These are phyloP conservation scores for Drosophila obscura DNA, from an alignment of 1,140 invertebrate genomes.

Conservation along the genomic window DNA sequence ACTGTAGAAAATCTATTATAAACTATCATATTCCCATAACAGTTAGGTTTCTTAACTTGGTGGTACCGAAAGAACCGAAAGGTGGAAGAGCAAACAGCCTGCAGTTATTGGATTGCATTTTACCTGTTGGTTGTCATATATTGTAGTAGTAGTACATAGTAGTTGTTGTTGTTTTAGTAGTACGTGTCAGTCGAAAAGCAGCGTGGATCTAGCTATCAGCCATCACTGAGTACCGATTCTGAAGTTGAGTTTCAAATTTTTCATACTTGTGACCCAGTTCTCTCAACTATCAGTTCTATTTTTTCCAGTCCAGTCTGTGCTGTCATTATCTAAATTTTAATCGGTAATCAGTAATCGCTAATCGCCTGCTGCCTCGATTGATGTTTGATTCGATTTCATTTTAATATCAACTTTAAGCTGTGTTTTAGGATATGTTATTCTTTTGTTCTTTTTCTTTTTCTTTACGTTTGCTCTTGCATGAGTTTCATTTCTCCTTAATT, in stretches of 20 bases:
- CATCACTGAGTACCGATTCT: no score
- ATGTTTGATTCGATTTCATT: slow-evolving; percentile 5
- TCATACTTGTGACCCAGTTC: no score
- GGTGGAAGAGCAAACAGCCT: slow-evolving; percentile 68
- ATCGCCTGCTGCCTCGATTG: slow-evolving; percentile 19
- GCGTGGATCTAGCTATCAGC: no score
- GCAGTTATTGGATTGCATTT: slow-evolving; percentile 48
- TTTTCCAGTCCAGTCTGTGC: background rate
- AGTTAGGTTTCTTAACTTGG: slow-evolving; percentile 49
- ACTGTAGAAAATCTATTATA: slow-evolving; percentile 67
- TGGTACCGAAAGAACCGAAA: slow-evolving; percentile 73
- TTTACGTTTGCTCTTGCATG: slow-evolving; percentile 23
- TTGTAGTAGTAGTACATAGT: slow-evolving; percentile 14
- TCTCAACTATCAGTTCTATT: no score
- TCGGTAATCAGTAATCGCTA: slow-evolving; percentile 3
- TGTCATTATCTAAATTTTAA: background rate
- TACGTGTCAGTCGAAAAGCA: no score
- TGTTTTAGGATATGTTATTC: slow-evolving; percentile 65
- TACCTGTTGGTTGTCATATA: slow-evolving; percentile 26
- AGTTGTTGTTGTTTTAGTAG: slow-evolving; percentile 12
- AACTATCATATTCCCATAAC: slow-evolving; percentile 54
- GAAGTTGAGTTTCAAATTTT: no score
- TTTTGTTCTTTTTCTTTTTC: slow-evolving; percentile 21
- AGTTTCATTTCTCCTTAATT: slow-evolving; percentile 44
- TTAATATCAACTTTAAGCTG: slow-evolving; percentile 39